A percentile compares a stretch with the other conserved stretches of the same genome.
phyloP scores from a whole-genome alignment of 2,797 vertebrate genomes.

The Peromyscus nudipes region DNA sequence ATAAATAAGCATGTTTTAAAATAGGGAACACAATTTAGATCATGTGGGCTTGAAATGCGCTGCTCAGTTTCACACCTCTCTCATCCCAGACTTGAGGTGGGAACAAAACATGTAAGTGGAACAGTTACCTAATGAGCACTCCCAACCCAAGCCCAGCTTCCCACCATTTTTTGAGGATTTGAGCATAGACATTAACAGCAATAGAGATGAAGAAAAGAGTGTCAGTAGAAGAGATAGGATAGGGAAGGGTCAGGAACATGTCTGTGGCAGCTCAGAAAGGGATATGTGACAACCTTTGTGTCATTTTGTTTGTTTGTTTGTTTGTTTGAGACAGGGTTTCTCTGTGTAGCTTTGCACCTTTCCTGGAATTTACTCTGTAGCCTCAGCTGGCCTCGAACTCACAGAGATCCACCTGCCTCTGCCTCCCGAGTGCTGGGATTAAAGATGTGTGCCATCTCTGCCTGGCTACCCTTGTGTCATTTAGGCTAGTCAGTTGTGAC shows the following conservation, averaged over 20 bases:
- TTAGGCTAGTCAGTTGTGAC: background rate
- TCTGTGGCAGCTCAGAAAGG: background rate
- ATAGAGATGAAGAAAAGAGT: background rate
- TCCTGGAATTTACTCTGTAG: too few species aligned
- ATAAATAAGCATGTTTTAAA: constrained; percentile 79
- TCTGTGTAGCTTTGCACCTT: too few species aligned
- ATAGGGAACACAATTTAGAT: constrained; percentile 77
- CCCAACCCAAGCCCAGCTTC: background rate
- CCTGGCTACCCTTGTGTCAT: too few species aligned
- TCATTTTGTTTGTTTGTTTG: too few species aligned
- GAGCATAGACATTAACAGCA: background rate
- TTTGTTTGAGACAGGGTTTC: too few species aligned
- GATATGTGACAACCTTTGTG: background rate
- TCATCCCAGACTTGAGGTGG: constrained; percentile 75
- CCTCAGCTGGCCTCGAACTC: too few species aligned
- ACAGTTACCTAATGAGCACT: constrained; percentile 75
- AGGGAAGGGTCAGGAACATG: background rate
- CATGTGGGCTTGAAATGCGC: constrained; percentile 73
- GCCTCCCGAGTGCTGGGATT: too few species aligned
- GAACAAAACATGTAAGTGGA: constrained; percentile 74
- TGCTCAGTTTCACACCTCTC: constrained; percentile 74
- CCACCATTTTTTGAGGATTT: background rate
- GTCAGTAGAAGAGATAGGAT: background rate
- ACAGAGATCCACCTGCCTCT: too few species aligned
- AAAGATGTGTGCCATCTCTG: too few species aligned